Percentiles rank a stretch among this genome's conserved stretches.
Evolutionary conservation across 2,888 invertebrate genomes (phyloP).

Genomic region (Lithosia quadra): DNA sequence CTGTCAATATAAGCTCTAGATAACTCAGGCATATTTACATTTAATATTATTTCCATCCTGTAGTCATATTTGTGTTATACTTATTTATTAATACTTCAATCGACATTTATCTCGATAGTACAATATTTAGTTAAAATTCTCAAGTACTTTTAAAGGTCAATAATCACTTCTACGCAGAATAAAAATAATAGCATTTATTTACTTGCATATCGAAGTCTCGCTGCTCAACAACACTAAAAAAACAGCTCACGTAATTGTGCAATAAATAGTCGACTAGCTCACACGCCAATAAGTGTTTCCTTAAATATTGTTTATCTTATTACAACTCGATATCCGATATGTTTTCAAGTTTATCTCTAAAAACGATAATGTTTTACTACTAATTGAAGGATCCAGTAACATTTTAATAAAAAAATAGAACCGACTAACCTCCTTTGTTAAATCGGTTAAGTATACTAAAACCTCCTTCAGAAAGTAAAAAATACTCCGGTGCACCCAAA

Average conservation of each 20-base stretch:
- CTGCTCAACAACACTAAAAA: not conserved
- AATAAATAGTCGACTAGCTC: not conserved
- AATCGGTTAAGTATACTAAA: too few relatives aligned
- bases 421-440: too few relatives aligned
- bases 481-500: too few relatives aligned
- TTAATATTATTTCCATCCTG: not conserved
- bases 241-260: not conserved
- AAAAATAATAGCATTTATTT: conserved; percentile 2
- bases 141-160: not conserved
- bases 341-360: not conserved
- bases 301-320: conserved; percentile 7
- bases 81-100: not conserved
- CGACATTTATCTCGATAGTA: not conserved
- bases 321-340: not conserved
- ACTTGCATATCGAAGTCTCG: not conserved
- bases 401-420: too few relatives aligned
- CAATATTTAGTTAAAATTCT: not conserved
- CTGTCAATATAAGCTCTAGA: not conserved
- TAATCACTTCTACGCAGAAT: not conserved
- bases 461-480: too few relatives aligned
- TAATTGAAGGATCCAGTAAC: not conserved
- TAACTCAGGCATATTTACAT: not conserved
- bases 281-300: not conserved
- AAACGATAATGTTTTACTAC: not conserved
- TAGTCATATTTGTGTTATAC: not conserved